These are phyloP conservation scores for Cariama cristata DNA, from an alignment of 2,113 vertebrate genomes.

Conservation along the genomic window DNA sequence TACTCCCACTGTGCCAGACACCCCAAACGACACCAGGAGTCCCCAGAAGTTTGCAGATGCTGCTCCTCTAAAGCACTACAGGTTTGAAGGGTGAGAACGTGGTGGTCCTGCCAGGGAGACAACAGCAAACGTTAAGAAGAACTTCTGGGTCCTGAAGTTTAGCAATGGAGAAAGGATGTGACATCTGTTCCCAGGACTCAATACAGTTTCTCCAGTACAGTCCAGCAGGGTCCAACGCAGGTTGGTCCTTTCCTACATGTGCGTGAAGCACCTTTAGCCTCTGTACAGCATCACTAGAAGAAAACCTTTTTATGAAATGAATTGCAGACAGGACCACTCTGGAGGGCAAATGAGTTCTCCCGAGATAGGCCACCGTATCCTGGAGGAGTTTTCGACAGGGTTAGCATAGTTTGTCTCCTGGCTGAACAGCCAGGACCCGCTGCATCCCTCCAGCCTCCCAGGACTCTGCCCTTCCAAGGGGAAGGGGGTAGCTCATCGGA, in stretches of 20 bases:
- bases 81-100: not conserved
- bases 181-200: not conserved
- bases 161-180: not conserved
- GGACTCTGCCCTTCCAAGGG: not conserved
- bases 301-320: not conserved
- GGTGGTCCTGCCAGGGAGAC: not conserved
- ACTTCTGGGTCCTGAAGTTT: not conserved
- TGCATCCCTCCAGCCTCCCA: not conserved
- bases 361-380: not conserved
- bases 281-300: not conserved
- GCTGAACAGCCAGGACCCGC: rapidly evolving
- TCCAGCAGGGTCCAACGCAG: not conserved
- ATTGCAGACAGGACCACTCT: not conserved
- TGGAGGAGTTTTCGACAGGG: not conserved
- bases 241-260: not conserved
- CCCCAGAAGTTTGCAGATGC: not conserved
- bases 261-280: not conserved
- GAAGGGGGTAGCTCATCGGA: not conserved
- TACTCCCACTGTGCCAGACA: not conserved
- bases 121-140: not conserved
- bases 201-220: not conserved
- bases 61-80: not conserved
- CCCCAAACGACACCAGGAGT: not conserved
- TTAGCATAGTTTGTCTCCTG: not conserved
- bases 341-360: not conserved